phyloP scores from a whole-genome alignment of 2,113 vertebrate genomes.

The Sinocyclocheilus grahami region DNA sequence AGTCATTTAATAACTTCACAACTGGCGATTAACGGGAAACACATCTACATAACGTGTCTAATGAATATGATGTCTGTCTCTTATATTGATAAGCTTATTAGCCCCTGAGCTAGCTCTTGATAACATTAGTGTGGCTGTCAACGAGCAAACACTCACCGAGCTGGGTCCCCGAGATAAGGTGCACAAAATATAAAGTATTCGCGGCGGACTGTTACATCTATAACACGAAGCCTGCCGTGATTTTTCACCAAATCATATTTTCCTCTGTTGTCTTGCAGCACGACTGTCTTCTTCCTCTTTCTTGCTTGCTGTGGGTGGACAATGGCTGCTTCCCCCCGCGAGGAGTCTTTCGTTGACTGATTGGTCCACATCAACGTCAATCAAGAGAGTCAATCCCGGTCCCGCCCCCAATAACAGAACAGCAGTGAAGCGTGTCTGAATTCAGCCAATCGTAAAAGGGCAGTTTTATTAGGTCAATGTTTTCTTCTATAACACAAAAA shows the following conservation, averaged over 20 bases:
- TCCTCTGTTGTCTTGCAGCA: not conserved
- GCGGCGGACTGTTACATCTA: not conserved
- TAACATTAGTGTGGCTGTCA: slow-evolving; percentile 2
- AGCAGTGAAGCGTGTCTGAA: too few relatives aligned
- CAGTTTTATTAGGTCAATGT: not conserved
- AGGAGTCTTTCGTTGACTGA: slow-evolving; percentile 5
- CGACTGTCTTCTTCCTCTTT: slow-evolving; percentile 25
- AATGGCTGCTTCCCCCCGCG: slow-evolving; percentile 26
- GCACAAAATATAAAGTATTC: not conserved
- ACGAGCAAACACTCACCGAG: slow-evolving; percentile 39
- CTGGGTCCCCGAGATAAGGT: not conserved
- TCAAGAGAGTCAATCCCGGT: slow-evolving; percentile 9
- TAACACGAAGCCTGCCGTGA: not conserved
- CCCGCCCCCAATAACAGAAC: not conserved
- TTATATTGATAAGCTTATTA: slow-evolving; percentile 18
- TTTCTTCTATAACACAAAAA: not conserved
- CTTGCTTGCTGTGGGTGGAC: slow-evolving; percentile 14
- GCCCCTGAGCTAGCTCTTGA: slow-evolving; percentile 12
- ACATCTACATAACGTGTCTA: not conserved
- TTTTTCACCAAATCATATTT: slow-evolving; percentile 27
- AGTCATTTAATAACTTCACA: not conserved
- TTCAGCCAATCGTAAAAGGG: not conserved
- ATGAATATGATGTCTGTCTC: not conserved
- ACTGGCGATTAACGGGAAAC: not conserved
- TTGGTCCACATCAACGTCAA: slow-evolving; percentile 46